phyloP scores from a whole-genome alignment of 2,888 invertebrate species.

The Drosophila nr. perissopoda region DNA sequence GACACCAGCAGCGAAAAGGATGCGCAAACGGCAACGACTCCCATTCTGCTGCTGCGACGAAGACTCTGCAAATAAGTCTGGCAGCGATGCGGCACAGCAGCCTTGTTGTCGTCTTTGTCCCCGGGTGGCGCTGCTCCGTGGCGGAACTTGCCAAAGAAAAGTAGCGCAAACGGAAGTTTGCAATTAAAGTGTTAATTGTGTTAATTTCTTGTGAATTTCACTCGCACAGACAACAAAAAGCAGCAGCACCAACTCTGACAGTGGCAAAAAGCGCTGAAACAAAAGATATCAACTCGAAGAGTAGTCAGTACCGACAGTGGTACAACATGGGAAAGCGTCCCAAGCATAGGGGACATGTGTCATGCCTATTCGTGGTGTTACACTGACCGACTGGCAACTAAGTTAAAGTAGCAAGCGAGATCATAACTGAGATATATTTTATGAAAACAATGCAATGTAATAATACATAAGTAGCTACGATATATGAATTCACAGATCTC shows the following conservation, averaged over 20 bases:
- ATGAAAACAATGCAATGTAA: not conserved
- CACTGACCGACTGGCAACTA: not conserved
- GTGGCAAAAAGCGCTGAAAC: conserved; percentile 4
- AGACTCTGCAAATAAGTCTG: conserved; percentile 47
- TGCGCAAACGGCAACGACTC: conserved; percentile 16
- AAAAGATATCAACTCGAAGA: conserved; percentile 12
- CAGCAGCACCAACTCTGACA: conserved; percentile 4
- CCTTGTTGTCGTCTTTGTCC: conserved; percentile 35
- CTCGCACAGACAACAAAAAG: conserved; percentile 36
- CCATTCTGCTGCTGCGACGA: conserved; percentile 7
- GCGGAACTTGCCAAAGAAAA: conserved; percentile 65
- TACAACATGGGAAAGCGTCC: not conserved
- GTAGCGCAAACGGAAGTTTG: conserved; percentile 75
- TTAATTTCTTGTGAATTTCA: conserved; percentile 75
- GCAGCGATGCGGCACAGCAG: conserved; percentile 15
- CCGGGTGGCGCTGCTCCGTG: conserved; percentile 32
- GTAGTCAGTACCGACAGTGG: not conserved
- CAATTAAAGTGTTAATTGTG: conserved; percentile 81
- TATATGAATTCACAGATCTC: not conserved
- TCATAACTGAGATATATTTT: not conserved
- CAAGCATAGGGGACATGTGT: not conserved
- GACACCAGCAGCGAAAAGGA: conserved; percentile 37
- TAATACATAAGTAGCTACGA: not conserved
- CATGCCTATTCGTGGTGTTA: not conserved
- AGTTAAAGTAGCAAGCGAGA: not conserved